These are phyloP conservation scores for Coptodon bakossiorum DNA, from an alignment of 2,113 vertebrate species.

Conservation along the genomic window DNA sequence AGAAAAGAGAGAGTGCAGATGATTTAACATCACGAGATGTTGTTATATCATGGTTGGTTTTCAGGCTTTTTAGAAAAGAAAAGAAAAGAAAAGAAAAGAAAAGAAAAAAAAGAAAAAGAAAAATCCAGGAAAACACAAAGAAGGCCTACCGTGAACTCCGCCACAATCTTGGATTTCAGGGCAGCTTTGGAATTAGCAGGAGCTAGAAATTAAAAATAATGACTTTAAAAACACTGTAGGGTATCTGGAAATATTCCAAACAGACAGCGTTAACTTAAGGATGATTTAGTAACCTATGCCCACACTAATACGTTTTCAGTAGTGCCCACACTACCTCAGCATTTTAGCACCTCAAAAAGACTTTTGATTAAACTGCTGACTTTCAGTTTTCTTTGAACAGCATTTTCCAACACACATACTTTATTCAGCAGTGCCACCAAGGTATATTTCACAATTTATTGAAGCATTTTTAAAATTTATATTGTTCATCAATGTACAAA, in stretches of 20 bases:
- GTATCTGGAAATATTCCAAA: not conserved
- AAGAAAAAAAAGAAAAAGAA: not conserved
- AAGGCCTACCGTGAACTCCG: slow-evolving; percentile 90
- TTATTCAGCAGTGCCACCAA: not conserved
- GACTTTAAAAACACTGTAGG: not conserved
- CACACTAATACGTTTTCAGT: not conserved
- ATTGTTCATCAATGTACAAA: not conserved
- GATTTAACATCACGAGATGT: not conserved
- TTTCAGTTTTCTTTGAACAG: not conserved
- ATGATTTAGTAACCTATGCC: not conserved
- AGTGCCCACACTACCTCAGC: not conserved
- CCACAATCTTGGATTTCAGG: slow-evolving; percentile 95
- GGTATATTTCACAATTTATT: not conserved
- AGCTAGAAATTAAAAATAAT: slow-evolving; percentile 40
- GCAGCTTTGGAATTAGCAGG: slow-evolving; percentile 83
- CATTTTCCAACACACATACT: not conserved
- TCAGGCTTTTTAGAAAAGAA: not conserved
- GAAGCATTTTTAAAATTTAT: not conserved
- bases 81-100: not conserved
- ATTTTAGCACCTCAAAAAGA: not conserved
- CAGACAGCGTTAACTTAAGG: not conserved
- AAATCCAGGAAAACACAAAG: not conserved
- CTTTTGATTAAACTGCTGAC: not conserved
- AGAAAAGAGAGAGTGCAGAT: not conserved
- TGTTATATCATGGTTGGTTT: not conserved